Base-by-base conservation (phyloP, 2,113 vertebrate species). In the Colistium nudipinnis region DNA sequence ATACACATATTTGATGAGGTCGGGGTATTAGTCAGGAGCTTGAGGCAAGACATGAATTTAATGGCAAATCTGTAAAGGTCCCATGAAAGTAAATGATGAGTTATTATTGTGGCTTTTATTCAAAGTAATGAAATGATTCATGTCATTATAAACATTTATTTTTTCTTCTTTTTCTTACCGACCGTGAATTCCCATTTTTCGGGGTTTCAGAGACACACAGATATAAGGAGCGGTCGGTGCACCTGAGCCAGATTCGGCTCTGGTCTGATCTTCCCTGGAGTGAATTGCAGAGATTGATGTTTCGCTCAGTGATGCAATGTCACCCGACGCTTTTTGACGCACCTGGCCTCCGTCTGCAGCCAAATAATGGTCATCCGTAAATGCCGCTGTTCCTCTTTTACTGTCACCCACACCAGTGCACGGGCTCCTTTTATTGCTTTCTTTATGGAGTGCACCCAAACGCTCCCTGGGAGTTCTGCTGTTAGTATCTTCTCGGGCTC, bases 31-130 rank as follows among this genome's bases (percentile, higher is more conserved):
- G 41, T 27, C 51, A 68, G 44, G 49, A 43, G 78, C 67, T 68
- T 2, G 19, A 61, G 55, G 44, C 39, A 54, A 65, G 10, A 55
- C 22, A 60, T 80, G 71, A 39, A 76, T 77, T 72, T 78, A 25
- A 79, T 69, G 44, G 52, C 36, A 20, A 33, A 33, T 60, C 56
- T 24, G 67, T 47, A 69, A 39, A 52, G 28, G 36, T 79, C 30
- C 7, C 13, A 3, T 45, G 48, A 68, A 62, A 78, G 65, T 31
- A 60, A 62, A 76, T 41, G 0, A 20, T 48, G 25, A 30, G 5
- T 31, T 54, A 31, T 25, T 36, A 36, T 70, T 74, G 65, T 11
- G 3, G 2, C 31, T 74, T 59, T 35, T 45, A 62, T 22, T 17
- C 63, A 4, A 8, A 35, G n/a, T 28, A 59, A 35, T 51, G 31